These are phyloP conservation scores for Spialia ferax DNA, from an alignment of 2,888 invertebrate genomes.

Conservation along the genomic window DNA sequence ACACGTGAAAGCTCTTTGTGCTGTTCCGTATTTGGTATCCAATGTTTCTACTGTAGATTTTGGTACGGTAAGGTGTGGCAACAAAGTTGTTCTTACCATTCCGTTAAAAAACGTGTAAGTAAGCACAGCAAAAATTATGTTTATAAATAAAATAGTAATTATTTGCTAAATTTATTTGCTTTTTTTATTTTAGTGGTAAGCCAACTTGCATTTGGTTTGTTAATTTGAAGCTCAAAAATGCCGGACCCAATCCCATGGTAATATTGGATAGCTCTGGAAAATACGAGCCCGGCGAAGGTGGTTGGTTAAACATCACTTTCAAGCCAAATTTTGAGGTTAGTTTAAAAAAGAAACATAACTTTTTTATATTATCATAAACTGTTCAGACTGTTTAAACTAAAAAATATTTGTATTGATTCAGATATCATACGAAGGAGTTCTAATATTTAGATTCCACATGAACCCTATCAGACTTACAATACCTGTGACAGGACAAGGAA, in stretches of 20 bases:
- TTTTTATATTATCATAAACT: too few relatives aligned
- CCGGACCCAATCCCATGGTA: slow-evolving; percentile 65
- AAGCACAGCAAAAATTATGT: background rate
- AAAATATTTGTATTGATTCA: too few relatives aligned
- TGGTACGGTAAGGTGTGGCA: slow-evolving; percentile 86
- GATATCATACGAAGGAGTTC: slow-evolving; percentile 73
- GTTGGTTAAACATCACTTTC: slow-evolving; percentile 85
- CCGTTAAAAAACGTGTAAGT: slow-evolving; percentile 87
- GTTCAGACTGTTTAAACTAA: too few relatives aligned
- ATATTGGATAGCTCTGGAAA: slow-evolving; percentile 75
- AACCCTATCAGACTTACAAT: slow-evolving; percentile 79
- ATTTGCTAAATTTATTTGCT: background rate
- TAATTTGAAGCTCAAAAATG: slow-evolving; percentile 65
- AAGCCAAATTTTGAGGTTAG: slow-evolving; percentile 81
- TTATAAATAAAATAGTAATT: background rate
- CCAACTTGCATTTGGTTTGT: slow-evolving; percentile 86
- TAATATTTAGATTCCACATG: slow-evolving; percentile 81
- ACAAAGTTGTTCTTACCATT: slow-evolving; percentile 83
- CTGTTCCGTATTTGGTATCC: slow-evolving; percentile 84
- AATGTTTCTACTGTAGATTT: slow-evolving; percentile 80
- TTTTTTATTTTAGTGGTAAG: slow-evolving; percentile 75
- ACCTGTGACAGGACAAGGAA: slow-evolving; percentile 81
- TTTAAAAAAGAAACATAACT: background rate
- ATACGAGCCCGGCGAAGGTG: slow-evolving; percentile 79
- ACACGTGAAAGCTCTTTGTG: slow-evolving; percentile 83